A percentile compares a stretch with the other conserved stretches of the same genome.
phyloP scores from a whole-genome alignment of 1,140 invertebrate species.

The Sitodiplosis mosellana region DNA sequence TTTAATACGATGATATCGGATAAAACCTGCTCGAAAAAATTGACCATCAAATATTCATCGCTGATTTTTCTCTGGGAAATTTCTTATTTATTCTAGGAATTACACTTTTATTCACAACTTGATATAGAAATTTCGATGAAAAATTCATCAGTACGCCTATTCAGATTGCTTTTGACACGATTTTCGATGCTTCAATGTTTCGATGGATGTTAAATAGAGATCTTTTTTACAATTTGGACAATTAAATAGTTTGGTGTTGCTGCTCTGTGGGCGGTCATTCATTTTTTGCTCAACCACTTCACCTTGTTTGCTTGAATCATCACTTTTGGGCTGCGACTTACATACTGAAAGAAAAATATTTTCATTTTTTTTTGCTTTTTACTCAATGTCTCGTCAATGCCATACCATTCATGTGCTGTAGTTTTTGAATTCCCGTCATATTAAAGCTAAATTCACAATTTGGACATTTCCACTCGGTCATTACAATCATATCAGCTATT shows the following conservation, averaged over 20 bases:
- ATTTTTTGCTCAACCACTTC: constrained; percentile 13
- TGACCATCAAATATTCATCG: no score
- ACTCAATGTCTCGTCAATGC: neutral
- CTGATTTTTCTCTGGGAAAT: no score
- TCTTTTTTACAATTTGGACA: constrained; percentile 50
- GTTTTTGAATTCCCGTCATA: constrained; percentile 34
- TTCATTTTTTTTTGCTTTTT: constrained; percentile 4
- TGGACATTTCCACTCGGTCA: constrained; percentile 34
- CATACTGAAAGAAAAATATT: constrained; percentile 21
- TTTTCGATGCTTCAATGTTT: constrained; percentile 56
- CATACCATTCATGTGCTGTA: constrained; percentile 27
- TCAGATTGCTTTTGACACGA: no score
- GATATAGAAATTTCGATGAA: no score
- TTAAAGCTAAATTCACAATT: constrained; percentile 30
- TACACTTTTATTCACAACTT: no score
- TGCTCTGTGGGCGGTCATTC: constrained; percentile 25
- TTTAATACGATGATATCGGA: no score
- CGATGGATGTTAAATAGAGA: constrained; percentile 53
- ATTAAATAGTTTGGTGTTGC: constrained; percentile 46
- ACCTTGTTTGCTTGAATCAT: constrained; percentile 17
- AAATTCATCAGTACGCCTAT: no score
- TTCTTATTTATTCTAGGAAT: no score
- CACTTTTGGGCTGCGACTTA: constrained; percentile 1
- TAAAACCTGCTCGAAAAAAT: no score
- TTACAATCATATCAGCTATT: constrained; percentile 29